These are phyloP conservation scores for Hyposoter dolosus DNA, from an alignment of 2,888 invertebrate species.

Conservation along the genomic window DNA sequence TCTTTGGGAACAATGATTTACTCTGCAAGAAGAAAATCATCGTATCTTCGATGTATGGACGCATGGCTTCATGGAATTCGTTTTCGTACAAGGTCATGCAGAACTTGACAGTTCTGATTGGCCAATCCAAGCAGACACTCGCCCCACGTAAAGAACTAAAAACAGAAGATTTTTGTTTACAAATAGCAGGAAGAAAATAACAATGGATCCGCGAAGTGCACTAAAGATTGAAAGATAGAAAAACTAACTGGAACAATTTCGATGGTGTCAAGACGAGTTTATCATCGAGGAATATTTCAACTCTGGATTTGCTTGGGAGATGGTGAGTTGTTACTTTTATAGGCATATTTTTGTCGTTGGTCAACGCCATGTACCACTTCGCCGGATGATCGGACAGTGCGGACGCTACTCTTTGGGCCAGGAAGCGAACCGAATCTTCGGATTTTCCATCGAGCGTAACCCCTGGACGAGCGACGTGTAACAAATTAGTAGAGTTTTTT, in stretches of 20 bases:
- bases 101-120: neutral
- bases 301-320: neutral
- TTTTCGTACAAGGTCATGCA: conserved; percentile 5
- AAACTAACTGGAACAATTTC: conserved; percentile 8
- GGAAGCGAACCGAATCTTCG: neutral
- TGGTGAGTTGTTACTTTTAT: neutral
- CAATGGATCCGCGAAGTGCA: neutral
- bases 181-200: neutral
- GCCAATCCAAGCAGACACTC: neutral
- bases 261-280: neutral
- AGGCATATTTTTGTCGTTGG: neutral
- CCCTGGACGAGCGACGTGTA: neutral
- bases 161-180: neutral
- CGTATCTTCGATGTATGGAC: conserved; percentile 6
- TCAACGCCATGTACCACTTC: neutral
- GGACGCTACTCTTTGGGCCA: neutral
- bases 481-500: neutral
- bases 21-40: conserved; percentile 12
- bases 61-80: neutral
- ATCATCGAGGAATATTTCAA: neutral
- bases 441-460: neutral
- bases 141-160: neutral
- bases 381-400: conserved; percentile 2
- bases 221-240: neutral
- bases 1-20: conserved; percentile 11